Base-by-base conservation (phyloP, 2,888 invertebrate genomes). In the Miltochrista miniata region DNA sequence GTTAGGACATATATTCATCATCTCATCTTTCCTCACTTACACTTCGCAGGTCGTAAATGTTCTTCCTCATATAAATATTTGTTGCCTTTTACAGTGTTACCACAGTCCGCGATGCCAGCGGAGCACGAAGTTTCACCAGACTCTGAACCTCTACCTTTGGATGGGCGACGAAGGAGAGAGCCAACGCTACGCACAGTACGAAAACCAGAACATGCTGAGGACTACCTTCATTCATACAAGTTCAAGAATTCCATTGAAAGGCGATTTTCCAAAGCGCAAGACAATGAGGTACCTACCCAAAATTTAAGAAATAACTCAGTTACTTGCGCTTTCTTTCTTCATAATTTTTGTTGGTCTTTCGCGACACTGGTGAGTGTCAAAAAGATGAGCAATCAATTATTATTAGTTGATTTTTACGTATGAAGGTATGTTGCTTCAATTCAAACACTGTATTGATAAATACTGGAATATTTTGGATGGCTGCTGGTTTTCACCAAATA, bases 161-260 rank as follows among this genome's bases (percentile, higher is more conserved):
- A 87, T 57, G 79, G 70, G 1, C 69, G 84, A 0, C 76, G 79
- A 45, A 81, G 83, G 61, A 71, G 83, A 5, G 84, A 89, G 33
- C 70, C 77, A 0, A 81, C 81, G 1, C 70, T 90, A 1, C 77
- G 91, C 1, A 66, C 84, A 7, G 77, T 90, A 4, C 72, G 92
- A 47, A 91, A 93, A 15, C 86, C 89, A 0, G 92, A 90, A 0
- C 83, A 83, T 62, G 87, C 85, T 41, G 92, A 92, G 53, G 91
- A 86, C 72, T 92, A 83, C 67, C 88, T 93, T 41, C 93, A 93
- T 68, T 94, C 94, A 1, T 98, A 98, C 90, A 98, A 98, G 89
- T 98, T 98, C 90, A 98, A 98, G 89, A 98, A 96, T 72, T 96
- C 96, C 76, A 98, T 98, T 64, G 97, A 98, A 75, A 95, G 98